A percentile compares a stretch with the other conserved stretches of the same genome.
phyloP scores from a whole-genome alignment of 1,140 invertebrate species.

The Glossosoma conforme region DNA sequence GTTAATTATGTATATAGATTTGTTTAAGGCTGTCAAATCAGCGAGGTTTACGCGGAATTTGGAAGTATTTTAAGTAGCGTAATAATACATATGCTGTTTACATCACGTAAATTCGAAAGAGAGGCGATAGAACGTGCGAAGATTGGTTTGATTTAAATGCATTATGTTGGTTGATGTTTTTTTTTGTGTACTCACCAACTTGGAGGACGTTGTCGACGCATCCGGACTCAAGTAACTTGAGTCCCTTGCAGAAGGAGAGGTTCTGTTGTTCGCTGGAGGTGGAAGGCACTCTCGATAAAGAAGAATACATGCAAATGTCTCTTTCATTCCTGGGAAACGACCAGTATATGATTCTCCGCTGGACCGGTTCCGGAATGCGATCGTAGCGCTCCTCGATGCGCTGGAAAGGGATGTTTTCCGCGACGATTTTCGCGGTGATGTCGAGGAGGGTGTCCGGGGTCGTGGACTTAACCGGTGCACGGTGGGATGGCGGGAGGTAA shows the following conservation, averaged over 20 bases:
- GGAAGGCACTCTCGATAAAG: conserved; percentile 60
- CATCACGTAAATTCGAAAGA: too few species aligned
- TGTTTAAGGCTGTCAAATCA: too few species aligned
- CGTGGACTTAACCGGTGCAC: conserved; percentile 19
- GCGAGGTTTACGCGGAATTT: too few species aligned
- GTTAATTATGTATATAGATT: too few species aligned
- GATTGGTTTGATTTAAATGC: background rate
- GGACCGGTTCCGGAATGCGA: conserved; percentile 82
- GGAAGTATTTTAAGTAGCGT: too few species aligned
- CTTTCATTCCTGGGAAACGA: conserved; percentile 81
- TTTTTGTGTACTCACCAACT: conserved; percentile 69
- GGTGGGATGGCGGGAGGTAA: background rate
- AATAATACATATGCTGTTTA: too few species aligned
- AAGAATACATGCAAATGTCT: conserved; percentile 87
- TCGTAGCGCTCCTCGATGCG: conserved; percentile 81
- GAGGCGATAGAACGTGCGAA: background rate
- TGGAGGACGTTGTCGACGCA: conserved; percentile 79
- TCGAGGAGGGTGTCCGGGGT: conserved; percentile 67
- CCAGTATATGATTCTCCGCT: conserved; percentile 82
- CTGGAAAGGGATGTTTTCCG: conserved; percentile 79
- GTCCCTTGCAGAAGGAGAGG: conserved; percentile 78
- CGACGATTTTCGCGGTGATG: conserved; percentile 77
- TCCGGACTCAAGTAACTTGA: conserved; percentile 72
- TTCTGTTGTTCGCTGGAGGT: conserved; percentile 61
- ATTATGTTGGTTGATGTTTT: background rate